These are phyloP conservation scores for Pogoniulus pusillus DNA, from an alignment of 2,797 vertebrate genomes.

Conservation along the genomic window DNA sequence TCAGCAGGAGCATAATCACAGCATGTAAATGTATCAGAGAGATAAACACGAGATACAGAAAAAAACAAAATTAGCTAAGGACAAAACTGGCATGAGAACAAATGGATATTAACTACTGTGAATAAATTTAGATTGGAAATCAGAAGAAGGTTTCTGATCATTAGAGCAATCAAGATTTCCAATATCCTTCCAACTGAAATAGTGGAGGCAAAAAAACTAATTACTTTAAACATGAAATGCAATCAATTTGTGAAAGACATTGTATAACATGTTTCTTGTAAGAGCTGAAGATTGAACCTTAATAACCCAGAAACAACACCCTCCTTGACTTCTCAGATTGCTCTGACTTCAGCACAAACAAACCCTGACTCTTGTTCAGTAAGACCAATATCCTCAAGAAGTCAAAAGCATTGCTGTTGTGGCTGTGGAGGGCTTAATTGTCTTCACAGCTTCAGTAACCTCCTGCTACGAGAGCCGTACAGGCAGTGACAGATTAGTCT, in stretches of 20 bases:
- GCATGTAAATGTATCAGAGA: constrained; percentile 51
- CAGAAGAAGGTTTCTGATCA: constrained; percentile 55
- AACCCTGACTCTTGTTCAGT: not conserved
- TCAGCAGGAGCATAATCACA: constrained; percentile 54
- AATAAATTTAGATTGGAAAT: constrained; percentile 60
- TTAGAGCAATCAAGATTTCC: constrained; percentile 49
- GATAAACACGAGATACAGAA: constrained; percentile 56
- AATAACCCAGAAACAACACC: not conserved
- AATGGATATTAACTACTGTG: constrained; percentile 62
- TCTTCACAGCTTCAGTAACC: not conserved
- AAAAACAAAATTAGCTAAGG: constrained; percentile 62
- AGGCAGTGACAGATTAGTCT: not conserved
- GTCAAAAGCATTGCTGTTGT: not conserved
- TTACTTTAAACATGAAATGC: constrained; percentile 39
- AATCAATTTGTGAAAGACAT: not conserved
- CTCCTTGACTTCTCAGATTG: not conserved
- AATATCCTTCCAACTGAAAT: constrained; percentile 38
- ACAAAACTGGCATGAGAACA: constrained; percentile 63
- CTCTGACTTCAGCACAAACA: not conserved
- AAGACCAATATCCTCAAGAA: not conserved
- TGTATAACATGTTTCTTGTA: not conserved
- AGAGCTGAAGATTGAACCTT: not conserved
- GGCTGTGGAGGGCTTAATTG: not conserved
- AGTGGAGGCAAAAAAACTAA: constrained; percentile 1
- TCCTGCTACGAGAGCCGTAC: not conserved